These are phyloP conservation scores for Microplitis manilae DNA, from an alignment of 2,888 invertebrate genomes.

Conservation along the genomic window DNA sequence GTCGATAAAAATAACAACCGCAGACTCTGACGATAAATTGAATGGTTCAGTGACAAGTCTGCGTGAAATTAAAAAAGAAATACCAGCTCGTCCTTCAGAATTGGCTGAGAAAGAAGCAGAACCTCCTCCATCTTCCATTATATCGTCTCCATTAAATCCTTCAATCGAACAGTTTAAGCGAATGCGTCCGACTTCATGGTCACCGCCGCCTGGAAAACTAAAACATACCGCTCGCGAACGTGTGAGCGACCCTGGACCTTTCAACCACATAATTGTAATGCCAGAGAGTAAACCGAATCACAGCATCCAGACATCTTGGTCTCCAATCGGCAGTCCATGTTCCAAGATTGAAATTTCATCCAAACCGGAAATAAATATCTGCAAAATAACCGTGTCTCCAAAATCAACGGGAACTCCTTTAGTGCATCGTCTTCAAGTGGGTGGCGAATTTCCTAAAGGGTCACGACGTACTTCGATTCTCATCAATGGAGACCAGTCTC, in stretches of 20 bases:
- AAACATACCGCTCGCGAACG: slow-evolving; percentile 54
- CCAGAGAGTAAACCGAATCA: slow-evolving; percentile 13
- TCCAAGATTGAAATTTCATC: background rate
- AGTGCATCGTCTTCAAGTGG: slow-evolving; percentile 68
- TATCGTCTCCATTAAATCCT: background rate
- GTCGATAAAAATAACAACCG: background rate
- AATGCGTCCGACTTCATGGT: slow-evolving; percentile 69
- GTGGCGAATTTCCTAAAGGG: slow-evolving; percentile 71
- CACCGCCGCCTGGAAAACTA: slow-evolving; percentile 64
- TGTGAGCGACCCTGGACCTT: slow-evolving; percentile 49
- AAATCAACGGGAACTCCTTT: slow-evolving; percentile 59
- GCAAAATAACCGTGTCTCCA: slow-evolving; percentile 67
- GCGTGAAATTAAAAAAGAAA: slow-evolving; percentile 17
- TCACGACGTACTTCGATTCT: slow-evolving; percentile 78
- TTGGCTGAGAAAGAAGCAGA: slow-evolving; percentile 53
- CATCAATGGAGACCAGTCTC: slow-evolving; percentile 61
- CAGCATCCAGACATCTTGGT: slow-evolving; percentile 9
- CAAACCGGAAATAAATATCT: slow-evolving; percentile 59
- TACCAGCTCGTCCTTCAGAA: slow-evolving; percentile 39
- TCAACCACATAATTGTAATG: slow-evolving; percentile 32
- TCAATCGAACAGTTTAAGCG: slow-evolving; percentile 60
- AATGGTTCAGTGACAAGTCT: background rate
- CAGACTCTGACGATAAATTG: background rate
- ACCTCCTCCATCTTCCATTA: slow-evolving; percentile 12
- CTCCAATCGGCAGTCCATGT: background rate